Base-by-base conservation (phyloP, 2,888 invertebrate species). In the Agrochola lota region DNA sequence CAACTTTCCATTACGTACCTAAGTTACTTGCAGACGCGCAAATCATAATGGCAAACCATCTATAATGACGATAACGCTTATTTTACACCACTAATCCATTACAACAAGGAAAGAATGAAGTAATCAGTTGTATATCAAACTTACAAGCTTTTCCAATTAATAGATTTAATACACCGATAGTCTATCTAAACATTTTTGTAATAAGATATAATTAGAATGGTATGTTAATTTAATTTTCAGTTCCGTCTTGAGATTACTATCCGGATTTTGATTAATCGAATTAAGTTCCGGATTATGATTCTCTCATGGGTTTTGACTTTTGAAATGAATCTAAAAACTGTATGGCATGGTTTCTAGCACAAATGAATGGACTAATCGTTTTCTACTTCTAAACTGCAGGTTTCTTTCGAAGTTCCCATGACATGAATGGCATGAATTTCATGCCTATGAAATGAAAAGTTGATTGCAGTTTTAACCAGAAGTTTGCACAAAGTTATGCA, bases 101-200 rank as follows among this genome's bases (percentile, higher is more conserved):
- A 78, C n/a, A 75, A 85, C 49, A 57, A 71, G 26, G 49, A 49
- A 72, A 59, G 15, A 46, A 43, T 63, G 26, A 49, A 63, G 20
- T 52, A 67, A 78, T 84, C 78, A 49, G 52, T 55, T 62, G 49
- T 52, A 7, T 30, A 73, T 73, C 55, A n/a, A 30, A 78, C 23
- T 17, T 52, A 87, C 88, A 87, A 15, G 79, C 68, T 80, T 87
- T 87, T 80, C 57, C 81, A 88, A 88, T 87, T 87, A 81, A 43
- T 57, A 26, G 46, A 62, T 73, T 26, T n/a, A 40, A 26, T 62
- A 52, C 43, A 57, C 49, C 68, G 85, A 83, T 85, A 71, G 49
- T 23, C 0, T 75, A 75, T 80, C 64, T 57, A 59, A 59, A 60
- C 17, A 55, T 62, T 15, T 15, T 69, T 70, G 43, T 49, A 12